Base-by-base conservation (phyloP, 1,140 invertebrate genomes). In the Nymphalis io region DNA sequence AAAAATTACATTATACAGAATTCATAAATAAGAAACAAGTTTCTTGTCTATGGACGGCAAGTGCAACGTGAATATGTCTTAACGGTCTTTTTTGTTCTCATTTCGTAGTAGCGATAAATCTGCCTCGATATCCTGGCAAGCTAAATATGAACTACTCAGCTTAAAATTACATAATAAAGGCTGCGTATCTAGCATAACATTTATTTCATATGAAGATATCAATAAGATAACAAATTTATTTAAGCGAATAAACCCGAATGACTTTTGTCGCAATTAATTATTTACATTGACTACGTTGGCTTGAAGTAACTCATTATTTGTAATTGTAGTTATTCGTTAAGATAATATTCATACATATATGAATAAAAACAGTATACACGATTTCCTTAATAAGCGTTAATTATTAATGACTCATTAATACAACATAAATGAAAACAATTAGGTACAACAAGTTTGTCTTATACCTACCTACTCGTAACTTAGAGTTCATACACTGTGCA, bases 1-100 rank as follows among this genome's bases (percentile, higher is more conserved):
- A 80, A 77, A 77, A 80, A 78, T 78, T 74, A 73, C 67, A 60
- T 63, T 71, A 75, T 68, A 69, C 55, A 67, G 59, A 72, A 70
- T 74, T 73, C 64, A 77, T 80, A 78, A 76, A 74, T 76, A 73
- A 68, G 61, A 69, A 78, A 74, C 70, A 64, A 65, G 70, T 74
- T 76, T 75, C 68, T 68, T 77, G 65, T 27, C 57, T 58, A 65
- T 55, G 44, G 33, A 53, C 39, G 58, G 53, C 64, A 68, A 73
- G 61, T 73, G 67, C 72, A 70, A 66, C 67, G 70, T 70, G 63
- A 70, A 74, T 74, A 58, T 63, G 63, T 46, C 60, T 51, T 23
- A 68, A 55, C 57, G 61, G 16, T 67, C 15, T 64, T 72, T 60
- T 70, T 64, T 27, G 53, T 68, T 65, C 15, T 38, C 23, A 46